Evolutionary conservation across 2,113 vertebrate species (phyloP).

Genomic region (Trogon surrucura): DNA sequence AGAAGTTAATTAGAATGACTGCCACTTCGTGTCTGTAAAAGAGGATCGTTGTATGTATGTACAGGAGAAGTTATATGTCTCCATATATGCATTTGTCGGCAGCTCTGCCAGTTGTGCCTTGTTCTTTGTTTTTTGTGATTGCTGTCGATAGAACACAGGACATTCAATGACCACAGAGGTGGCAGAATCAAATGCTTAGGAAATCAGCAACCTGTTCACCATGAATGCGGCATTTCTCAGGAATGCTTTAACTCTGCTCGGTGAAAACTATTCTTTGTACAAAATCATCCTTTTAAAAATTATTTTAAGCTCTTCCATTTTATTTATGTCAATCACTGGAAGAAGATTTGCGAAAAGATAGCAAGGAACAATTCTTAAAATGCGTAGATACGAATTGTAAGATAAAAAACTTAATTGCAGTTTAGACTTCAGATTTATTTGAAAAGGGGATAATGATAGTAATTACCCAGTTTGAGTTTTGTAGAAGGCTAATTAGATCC

Average conservation of each 20-base stretch:
- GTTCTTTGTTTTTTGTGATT: neutral
- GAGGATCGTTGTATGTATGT: constrained; percentile 12
- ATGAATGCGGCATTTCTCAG: neutral
- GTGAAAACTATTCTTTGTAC: neutral
- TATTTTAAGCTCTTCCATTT: constrained; percentile 39
- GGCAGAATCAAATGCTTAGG: neutral
- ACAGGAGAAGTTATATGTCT: constrained; percentile 33
- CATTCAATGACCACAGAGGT: neutral
- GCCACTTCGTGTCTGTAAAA: constrained; percentile 32
- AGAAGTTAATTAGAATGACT: constrained; percentile 72
- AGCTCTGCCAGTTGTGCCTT: constrained; percentile 13
- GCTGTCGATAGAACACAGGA: neutral
- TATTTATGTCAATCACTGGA: constrained; percentile 45
- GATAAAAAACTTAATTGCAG: constrained; percentile 86
- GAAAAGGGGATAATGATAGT: constrained; percentile 88
- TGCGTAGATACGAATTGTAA: constrained; percentile 74
- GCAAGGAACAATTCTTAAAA: constrained; percentile 73
- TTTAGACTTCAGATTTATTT: constrained; percentile 89
- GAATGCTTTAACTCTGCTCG: neutral
- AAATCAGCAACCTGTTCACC: neutral
- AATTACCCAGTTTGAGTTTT: constrained; percentile 89
- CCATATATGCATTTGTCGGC: neutral
- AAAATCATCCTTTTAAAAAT: neutral
- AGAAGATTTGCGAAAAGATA: constrained; percentile 68
- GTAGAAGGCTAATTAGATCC: constrained; percentile 87